phyloP scores from a whole-genome alignment of 1,140 invertebrate species.

The Spodoptera litura region DNA sequence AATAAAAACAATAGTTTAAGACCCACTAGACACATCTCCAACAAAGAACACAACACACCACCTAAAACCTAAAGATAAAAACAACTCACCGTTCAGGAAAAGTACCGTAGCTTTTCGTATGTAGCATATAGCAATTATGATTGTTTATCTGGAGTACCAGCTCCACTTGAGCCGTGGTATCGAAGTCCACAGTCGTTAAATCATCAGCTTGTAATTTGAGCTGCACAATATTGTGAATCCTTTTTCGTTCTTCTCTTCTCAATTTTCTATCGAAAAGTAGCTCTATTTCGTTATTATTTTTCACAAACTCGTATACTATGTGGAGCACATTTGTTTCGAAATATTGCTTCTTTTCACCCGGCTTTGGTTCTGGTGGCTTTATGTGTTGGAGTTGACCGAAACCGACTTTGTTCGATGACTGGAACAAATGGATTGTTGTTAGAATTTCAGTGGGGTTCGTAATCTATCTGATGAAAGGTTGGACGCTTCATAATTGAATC shows the following conservation, averaged over 20 bases:
- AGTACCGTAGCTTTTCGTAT: constrained; percentile 55
- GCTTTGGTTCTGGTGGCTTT: constrained; percentile 3
- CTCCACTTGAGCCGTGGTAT: constrained; percentile 16
- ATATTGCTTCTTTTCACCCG: background rate
- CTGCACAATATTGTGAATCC: constrained; percentile 55
- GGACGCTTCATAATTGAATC: no score
- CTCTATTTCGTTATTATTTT: constrained; percentile 59
- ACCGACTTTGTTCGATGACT: constrained; percentile 21
- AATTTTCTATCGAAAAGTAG: constrained; percentile 56
- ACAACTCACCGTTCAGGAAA: constrained; percentile 52
- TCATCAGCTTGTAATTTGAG: constrained; percentile 39
- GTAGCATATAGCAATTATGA: constrained; percentile 56
- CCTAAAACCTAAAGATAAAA: background rate
- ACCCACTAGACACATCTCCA: no score
- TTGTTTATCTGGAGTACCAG: constrained; percentile 56
- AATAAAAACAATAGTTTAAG: no score
- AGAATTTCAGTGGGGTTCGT: no score
- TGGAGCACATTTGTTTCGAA: constrained; percentile 51
- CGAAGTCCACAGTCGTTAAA: constrained; percentile 5
- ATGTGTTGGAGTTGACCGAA: constrained; percentile 12
- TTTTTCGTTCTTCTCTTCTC: constrained; percentile 53
- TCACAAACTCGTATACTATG: constrained; percentile 61
- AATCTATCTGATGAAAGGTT: no score
- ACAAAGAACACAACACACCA: no score
- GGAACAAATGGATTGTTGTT: background rate